Evolutionary conservation across 2,113 vertebrate genomes (phyloP).

Genomic region (Brienomyrus longianalis): DNA sequence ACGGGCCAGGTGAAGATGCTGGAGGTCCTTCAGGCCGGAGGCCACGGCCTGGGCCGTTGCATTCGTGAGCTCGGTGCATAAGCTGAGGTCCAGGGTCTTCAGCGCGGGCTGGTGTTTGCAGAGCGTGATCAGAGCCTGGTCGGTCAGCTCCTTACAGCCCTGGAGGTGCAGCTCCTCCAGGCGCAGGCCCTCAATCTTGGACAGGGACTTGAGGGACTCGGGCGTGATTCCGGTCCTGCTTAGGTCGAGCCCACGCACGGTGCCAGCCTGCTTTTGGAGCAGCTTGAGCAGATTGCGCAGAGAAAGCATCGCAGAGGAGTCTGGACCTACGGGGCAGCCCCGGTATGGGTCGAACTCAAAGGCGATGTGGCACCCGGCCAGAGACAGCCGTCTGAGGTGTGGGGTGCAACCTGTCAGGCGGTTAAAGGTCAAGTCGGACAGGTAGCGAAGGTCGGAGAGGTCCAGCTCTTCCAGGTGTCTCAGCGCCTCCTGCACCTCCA

Average conservation of each 20-base stretch:
- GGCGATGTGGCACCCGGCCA: slow-evolving; percentile 70
- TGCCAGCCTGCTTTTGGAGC: slow-evolving; percentile 51
- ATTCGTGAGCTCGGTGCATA: slow-evolving; percentile 66
- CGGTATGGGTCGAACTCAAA: slow-evolving; percentile 64
- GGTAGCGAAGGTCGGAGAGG: slow-evolving; percentile 65
- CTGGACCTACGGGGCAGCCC: slow-evolving; percentile 42
- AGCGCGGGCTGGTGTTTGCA: slow-evolving; percentile 63
- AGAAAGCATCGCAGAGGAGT: slow-evolving; percentile 62
- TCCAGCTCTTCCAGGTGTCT: slow-evolving; percentile 65
- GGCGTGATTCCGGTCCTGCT: slow-evolving; percentile 68
- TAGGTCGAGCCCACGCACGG: slow-evolving; percentile 60
- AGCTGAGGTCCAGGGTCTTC: slow-evolving; percentile 63
- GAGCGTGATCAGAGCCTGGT: slow-evolving; percentile 61
- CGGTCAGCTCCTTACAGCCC: slow-evolving; percentile 67
- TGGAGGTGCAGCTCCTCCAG: slow-evolving; percentile 62
- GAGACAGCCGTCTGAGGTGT: slow-evolving; percentile 53
- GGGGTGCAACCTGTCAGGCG: slow-evolving; percentile 65
- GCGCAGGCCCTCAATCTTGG: slow-evolving; percentile 56
- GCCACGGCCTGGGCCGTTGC: slow-evolving; percentile 53
- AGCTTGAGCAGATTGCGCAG: slow-evolving; percentile 65
- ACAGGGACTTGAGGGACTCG: slow-evolving; percentile 56
- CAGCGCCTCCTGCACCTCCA: slow-evolving; percentile 51
- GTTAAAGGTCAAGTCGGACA: slow-evolving; percentile 71
- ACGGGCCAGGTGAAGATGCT: slow-evolving; percentile 51
- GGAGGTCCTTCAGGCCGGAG: slow-evolving; percentile 48